These are phyloP conservation scores for Anas bernieri DNA, from an alignment of 2,797 vertebrate species.

Conservation along the genomic window DNA sequence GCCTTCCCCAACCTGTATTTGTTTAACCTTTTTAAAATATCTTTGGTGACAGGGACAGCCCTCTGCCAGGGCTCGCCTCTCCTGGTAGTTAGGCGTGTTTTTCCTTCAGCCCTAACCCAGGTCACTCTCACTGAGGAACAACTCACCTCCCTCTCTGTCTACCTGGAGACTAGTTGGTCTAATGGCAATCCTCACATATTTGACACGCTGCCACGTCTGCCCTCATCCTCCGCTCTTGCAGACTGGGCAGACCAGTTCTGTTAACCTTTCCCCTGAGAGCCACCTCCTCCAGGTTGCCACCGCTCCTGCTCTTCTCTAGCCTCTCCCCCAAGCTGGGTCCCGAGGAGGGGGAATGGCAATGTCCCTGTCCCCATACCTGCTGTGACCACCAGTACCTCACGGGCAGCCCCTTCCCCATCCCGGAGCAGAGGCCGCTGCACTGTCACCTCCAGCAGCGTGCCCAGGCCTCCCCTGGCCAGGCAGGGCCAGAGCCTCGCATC, in stretches of 20 bases:
- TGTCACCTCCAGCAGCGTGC: rapidly evolving
- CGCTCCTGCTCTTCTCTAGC: rapidly evolving
- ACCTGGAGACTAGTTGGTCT: not conserved
- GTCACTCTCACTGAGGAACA: not conserved
- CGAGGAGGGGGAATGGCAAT: not conserved
- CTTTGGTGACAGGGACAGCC: not conserved
- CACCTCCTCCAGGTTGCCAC: not conserved
- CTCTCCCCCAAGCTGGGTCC: not conserved
- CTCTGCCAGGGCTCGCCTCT: not conserved
- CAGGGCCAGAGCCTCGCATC: rapidly evolving
- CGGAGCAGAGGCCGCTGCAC: not conserved
- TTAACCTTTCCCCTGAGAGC: not conserved
- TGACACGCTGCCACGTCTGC: not conserved
- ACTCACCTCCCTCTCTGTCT: not conserved
- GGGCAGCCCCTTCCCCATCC: not conserved
- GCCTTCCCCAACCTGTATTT: not conserved
- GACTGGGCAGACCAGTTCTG: not conserved
- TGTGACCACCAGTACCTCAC: not conserved
- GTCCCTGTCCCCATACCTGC: not conserved
- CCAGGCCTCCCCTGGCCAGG: not conserved
- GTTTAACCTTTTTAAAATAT: slow-evolving; percentile 46
- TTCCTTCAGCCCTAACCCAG: not conserved
- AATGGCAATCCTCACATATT: not conserved
- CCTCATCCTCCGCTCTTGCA: not conserved
- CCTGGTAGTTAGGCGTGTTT: not conserved